These are phyloP conservation scores for Yponomeuta plumbellus DNA, from an alignment of 2,888 invertebrate species.

Conservation along the genomic window DNA sequence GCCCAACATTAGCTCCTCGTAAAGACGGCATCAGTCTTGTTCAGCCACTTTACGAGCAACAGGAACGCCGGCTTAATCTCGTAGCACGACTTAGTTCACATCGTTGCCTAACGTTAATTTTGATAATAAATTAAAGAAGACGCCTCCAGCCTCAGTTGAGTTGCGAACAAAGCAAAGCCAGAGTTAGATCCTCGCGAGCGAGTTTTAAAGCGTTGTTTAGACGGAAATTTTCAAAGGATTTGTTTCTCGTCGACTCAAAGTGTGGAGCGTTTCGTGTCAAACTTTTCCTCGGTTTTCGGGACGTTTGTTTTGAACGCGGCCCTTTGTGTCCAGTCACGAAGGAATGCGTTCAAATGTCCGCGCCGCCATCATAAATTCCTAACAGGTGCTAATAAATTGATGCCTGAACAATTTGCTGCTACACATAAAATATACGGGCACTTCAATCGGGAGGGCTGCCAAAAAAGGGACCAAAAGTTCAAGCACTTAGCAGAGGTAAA, in stretches of 20 bases:
- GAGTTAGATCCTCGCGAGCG: slow-evolving; percentile 35
- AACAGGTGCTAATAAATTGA: slow-evolving; percentile 1
- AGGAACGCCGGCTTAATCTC: slow-evolving; percentile 22
- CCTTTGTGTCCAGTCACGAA: slow-evolving; percentile 17
- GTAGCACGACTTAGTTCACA: slow-evolving; percentile 29
- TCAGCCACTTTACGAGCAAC: slow-evolving; percentile 10
- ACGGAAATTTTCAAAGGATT: slow-evolving; percentile 61
- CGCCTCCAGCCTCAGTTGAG: slow-evolving; percentile 46
- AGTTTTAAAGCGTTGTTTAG: slow-evolving; percentile 57
- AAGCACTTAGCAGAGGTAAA: slow-evolving; percentile 5
- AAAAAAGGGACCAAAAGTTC: not conserved
- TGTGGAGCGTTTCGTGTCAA: slow-evolving; percentile 24
- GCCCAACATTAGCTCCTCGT: slow-evolving; percentile 2
- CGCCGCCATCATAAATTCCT: not conserved
- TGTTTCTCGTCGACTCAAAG: slow-evolving; percentile 38
- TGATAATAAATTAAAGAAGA: slow-evolving; percentile 61
- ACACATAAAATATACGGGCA: not conserved
- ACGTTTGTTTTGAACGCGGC: slow-evolving; percentile 29
- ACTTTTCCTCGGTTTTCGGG: slow-evolving; percentile 43
- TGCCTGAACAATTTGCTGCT: not conserved
- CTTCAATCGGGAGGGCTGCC: not conserved
- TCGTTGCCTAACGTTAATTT: slow-evolving; percentile 48
- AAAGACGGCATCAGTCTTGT: slow-evolving; percentile 5
- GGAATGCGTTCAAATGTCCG: not conserved
- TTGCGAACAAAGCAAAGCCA: slow-evolving; percentile 44